Evolutionary conservation across 1,140 invertebrate species (phyloP).

Genomic region (Drosophila setifemur): DNA sequence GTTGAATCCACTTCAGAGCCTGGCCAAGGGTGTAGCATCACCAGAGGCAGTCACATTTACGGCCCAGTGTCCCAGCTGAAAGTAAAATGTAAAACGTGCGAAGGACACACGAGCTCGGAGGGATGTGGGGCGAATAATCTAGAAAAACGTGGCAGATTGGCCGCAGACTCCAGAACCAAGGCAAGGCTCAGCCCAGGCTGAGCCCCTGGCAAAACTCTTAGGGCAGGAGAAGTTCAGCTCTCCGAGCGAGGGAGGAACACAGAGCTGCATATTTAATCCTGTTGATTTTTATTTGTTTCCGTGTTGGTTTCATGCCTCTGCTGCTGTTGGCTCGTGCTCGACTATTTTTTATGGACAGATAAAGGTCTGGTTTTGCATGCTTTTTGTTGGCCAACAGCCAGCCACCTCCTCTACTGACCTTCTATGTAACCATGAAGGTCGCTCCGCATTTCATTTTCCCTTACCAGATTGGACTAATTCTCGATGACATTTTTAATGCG

Average conservation of each 20-base stretch:
- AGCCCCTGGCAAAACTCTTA: slow-evolving; percentile 52
- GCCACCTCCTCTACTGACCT: neutral
- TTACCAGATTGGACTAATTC: neutral
- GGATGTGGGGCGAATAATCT: slow-evolving; percentile 43
- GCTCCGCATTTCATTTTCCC: slow-evolving; percentile 2
- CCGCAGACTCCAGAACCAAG: slow-evolving; percentile 33
- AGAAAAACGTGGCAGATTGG: slow-evolving; percentile 76
- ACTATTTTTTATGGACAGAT: slow-evolving; percentile 60
- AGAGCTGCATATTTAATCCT: slow-evolving; percentile 74
- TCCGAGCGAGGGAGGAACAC: neutral
- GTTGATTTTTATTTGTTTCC: slow-evolving; percentile 80
- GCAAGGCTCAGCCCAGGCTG: slow-evolving; percentile 31
- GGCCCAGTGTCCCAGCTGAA: slow-evolving; percentile 43
- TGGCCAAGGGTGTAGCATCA: slow-evolving; percentile 11
- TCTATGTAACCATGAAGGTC: slow-evolving; percentile 34
- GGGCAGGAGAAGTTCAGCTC: neutral
- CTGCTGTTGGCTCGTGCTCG: slow-evolving; percentile 8
- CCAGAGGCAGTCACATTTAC: slow-evolving; percentile 34
- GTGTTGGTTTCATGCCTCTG: slow-evolving; percentile 33
- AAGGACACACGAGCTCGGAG: slow-evolving; percentile 44
- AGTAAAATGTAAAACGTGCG: slow-evolving; percentile 58
- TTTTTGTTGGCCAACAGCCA: slow-evolving; percentile 36
- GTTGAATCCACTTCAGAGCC: slow-evolving; percentile 46
- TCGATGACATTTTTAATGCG: slow-evolving; percentile 17
- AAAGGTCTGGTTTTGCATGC: slow-evolving; percentile 59